Evolutionary conservation across 2,888 invertebrate genomes (phyloP).

Genomic region (Leucophenga montana): DNA sequence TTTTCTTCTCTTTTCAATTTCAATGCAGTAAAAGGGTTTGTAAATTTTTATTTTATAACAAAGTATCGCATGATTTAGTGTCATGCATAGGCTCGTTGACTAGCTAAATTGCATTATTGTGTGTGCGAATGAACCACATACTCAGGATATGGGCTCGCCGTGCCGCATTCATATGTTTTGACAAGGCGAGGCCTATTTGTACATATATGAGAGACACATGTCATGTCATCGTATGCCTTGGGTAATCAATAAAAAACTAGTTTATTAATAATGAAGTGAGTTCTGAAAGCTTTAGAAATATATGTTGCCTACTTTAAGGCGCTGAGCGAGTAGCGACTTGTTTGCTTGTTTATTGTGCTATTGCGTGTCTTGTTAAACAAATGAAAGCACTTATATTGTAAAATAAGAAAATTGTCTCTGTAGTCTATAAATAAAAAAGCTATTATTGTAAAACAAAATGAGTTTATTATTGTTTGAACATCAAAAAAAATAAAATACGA

Average conservation of each 20-base stretch:
- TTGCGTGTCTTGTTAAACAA: constrained; percentile 14
- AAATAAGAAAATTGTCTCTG: not conserved
- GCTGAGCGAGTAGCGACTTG: not conserved
- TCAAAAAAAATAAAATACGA: not conserved
- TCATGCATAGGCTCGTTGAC: constrained; percentile 2
- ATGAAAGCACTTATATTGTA: not conserved
- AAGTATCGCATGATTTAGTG: constrained; percentile 2
- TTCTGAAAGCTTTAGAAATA: not conserved
- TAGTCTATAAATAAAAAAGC: constrained; percentile 13
- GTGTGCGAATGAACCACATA: not conserved
- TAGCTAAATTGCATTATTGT: constrained; percentile 11
- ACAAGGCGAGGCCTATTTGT: not conserved
- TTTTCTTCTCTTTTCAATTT: no score
- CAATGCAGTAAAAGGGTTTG: no score
- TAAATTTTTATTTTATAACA: not conserved
- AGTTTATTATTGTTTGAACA: not conserved
- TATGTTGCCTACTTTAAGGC: not conserved
- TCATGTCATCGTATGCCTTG: not conserved
- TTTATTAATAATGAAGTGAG: not conserved
- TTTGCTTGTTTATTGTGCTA: not conserved
- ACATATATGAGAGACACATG: not conserved
- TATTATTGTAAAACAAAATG: constrained; percentile 13
- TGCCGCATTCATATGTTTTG: no score
- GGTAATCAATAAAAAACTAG: not conserved
- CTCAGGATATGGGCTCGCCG: not conserved